A percentile compares a stretch with the other conserved stretches of the same genome.
These are phyloP conservation scores for Eurois occulta DNA, from an alignment of 2,888 invertebrate species.

Conservation along the genomic window DNA sequence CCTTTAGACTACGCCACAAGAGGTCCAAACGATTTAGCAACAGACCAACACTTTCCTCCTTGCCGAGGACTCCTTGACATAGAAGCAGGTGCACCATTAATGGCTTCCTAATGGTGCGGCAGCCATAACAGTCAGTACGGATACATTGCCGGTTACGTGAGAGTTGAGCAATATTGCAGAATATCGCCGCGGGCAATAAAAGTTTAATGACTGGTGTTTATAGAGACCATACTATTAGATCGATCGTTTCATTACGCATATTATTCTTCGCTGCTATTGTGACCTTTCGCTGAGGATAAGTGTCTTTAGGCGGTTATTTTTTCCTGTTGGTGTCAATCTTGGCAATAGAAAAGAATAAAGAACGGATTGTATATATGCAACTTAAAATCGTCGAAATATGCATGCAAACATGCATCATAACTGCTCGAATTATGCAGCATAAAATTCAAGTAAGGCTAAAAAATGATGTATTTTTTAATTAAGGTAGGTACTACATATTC, in stretches of 20 bases:
- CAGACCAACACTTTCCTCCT: slow-evolving; percentile 15
- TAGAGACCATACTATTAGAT: slow-evolving; percentile 4
- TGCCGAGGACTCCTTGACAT: slow-evolving; percentile 53
- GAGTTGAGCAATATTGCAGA: slow-evolving; percentile 42
- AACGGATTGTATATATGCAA: too few relatives aligned
- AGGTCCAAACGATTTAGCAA: slow-evolving; percentile 8
- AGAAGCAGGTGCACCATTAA: slow-evolving; percentile 36
- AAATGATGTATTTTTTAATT: too few relatives aligned
- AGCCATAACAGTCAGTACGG: slow-evolving; percentile 37
- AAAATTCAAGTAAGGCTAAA: too few relatives aligned
- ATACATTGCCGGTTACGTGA: slow-evolving; percentile 46
- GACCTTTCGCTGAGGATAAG: background rate
- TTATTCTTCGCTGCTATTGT: slow-evolving; percentile 9
- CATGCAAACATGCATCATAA: too few relatives aligned
- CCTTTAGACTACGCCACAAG: background rate
- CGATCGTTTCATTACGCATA: slow-evolving; percentile 12
- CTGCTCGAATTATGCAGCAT: too few relatives aligned
- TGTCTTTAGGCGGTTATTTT: background rate
- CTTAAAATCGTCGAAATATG: too few relatives aligned
- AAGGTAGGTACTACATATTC: too few relatives aligned
- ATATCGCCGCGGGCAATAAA: slow-evolving; percentile 47
- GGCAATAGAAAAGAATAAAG: background rate
- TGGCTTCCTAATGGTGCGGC: slow-evolving; percentile 28
- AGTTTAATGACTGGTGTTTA: slow-evolving; percentile 36
- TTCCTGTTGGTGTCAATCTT: background rate